Percentiles rank a stretch among this genome's conserved stretches.
phyloP scores from a whole-genome alignment of 1,140 invertebrate genomes.

The Drosophila ironensis region DNA sequence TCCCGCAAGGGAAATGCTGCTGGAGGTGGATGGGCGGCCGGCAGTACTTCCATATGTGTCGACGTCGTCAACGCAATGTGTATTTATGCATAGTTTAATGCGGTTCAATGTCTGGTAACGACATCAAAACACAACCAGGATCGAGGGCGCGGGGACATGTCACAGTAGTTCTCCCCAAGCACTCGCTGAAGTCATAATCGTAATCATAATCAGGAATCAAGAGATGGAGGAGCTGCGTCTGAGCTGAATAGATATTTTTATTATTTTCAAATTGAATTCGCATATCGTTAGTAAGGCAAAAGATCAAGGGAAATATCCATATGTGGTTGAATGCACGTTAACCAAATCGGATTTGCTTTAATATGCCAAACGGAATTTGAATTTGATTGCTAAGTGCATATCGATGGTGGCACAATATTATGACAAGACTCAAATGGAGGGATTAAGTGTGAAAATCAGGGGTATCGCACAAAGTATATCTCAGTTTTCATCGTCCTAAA shows the following conservation, averaged over 20 bases:
- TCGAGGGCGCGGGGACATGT: constrained; percentile 5
- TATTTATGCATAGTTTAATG: constrained; percentile 80
- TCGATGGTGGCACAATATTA: constrained; percentile 23
- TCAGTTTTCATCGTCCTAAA: too few species aligned
- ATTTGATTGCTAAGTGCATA: constrained; percentile 55
- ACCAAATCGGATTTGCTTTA: constrained; percentile 66
- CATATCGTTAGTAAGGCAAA: constrained; percentile 53
- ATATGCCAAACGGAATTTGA: constrained; percentile 67
- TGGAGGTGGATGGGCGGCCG: constrained; percentile 19
- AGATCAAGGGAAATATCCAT: constrained; percentile 4
- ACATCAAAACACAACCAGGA: constrained; percentile 72
- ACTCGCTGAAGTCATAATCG: constrained; percentile 68
- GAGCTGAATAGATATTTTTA: constrained; percentile 67
- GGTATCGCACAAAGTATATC: too few species aligned
- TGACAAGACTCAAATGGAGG: constrained; percentile 26
- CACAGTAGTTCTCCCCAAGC: neutral
- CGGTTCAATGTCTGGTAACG: constrained; percentile 78
- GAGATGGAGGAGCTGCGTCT: constrained; percentile 4
- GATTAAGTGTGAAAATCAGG: constrained; percentile 17
- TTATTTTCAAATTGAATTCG: constrained; percentile 78
- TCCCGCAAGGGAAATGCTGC: constrained; percentile 5
- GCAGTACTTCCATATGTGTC: constrained; percentile 69
- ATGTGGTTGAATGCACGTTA: constrained; percentile 39
- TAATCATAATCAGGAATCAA: constrained; percentile 71
- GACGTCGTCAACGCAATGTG: constrained; percentile 67